A percentile compares a stretch with the other conserved stretches of the same genome.
These are phyloP conservation scores for Copidosoma floridanum DNA, from an alignment of 1,140 invertebrate species.

Conservation along the genomic window DNA sequence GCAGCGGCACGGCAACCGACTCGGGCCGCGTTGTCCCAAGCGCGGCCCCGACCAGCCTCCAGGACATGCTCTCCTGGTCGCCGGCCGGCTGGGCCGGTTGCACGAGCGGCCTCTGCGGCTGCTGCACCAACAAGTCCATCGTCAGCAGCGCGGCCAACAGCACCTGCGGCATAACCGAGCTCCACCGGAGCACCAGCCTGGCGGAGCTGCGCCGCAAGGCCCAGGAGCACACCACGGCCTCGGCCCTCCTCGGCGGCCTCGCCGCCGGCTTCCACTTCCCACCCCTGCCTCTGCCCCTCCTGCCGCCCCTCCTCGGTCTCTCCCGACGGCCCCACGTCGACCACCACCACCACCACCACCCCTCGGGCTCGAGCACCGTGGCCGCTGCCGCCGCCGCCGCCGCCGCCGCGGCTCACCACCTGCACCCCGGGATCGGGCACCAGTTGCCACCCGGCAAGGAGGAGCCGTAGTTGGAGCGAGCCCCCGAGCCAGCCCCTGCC, in stretches of 20 bases:
- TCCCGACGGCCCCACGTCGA: conserved; percentile 49
- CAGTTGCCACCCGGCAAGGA: not conserved
- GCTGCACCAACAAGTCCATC: conserved; percentile 37
- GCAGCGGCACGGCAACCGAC: conserved; percentile 28
- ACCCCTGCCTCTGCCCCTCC: conserved; percentile 55
- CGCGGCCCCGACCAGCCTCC: conserved; percentile 43
- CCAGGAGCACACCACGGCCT: conserved; percentile 85
- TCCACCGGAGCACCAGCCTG: conserved; percentile 69
- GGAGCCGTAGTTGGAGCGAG: not conserved
- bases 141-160: conserved; percentile 40
- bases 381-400: not conserved
- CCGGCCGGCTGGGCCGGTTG: conserved; percentile 41
- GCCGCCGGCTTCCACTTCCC: conserved; percentile 57
- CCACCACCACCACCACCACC: conserved; percentile 44
- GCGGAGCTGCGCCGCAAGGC: conserved; percentile 85
- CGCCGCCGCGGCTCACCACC: not conserved
- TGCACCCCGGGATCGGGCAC: too few relatives aligned
- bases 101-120: conserved; percentile 43
- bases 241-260: conserved; percentile 58
- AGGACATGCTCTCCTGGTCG: conserved; percentile 52
- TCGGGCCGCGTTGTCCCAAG: conserved; percentile 13
- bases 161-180: conserved; percentile 26
- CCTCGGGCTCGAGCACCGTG: conserved; percentile 46
- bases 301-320: conserved; percentile 54
- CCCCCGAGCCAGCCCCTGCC: too few relatives aligned